These are phyloP conservation scores for Diarsia brunnea DNA, from an alignment of 2,888 invertebrate species.

Conservation along the genomic window DNA sequence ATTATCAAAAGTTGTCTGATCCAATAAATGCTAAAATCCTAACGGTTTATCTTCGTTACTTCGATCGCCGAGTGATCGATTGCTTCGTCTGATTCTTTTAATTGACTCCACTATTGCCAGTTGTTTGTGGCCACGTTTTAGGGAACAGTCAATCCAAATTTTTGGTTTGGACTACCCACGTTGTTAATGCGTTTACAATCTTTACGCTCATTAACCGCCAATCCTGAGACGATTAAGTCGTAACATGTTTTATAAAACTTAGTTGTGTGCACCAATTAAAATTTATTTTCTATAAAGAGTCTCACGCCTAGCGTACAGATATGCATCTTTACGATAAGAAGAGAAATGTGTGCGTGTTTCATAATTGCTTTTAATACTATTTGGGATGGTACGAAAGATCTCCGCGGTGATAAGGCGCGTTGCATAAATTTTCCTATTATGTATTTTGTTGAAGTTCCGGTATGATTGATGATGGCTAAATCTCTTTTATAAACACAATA, in stretches of 20 bases:
- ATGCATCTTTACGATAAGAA: conserved; percentile 82
- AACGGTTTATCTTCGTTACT: conserved; percentile 47
- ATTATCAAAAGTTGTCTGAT: conserved; percentile 46
- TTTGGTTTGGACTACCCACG: conserved; percentile 81
- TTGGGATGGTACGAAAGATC: conserved; percentile 75
- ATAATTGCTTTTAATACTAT: conserved; percentile 83
- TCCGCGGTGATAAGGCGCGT: conserved; percentile 68
- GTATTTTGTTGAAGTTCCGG: conserved; percentile 72
- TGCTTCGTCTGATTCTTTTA: conserved; percentile 65
- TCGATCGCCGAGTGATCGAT: conserved; percentile 64
- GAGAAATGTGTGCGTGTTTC: conserved; percentile 79
- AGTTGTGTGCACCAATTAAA: conserved; percentile 86
- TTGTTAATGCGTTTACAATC: conserved; percentile 84
- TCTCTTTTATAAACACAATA: conserved; percentile 65
- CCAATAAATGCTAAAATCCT: conserved; percentile 54
- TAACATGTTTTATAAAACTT: conserved; percentile 85
- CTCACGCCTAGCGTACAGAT: conserved; percentile 82
- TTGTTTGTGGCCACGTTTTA: conserved; percentile 58
- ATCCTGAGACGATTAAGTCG: conserved; percentile 86
- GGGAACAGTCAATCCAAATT: conserved; percentile 65
- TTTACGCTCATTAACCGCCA: conserved; percentile 89
- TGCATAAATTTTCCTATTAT: conserved; percentile 78
- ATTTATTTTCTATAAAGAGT: conserved; percentile 82
- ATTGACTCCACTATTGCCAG: conserved; percentile 65
- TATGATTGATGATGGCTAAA: conserved; percentile 78